Evolutionary conservation across 2,888 invertebrate genomes (phyloP).

Genomic region (Isotomurus palustris): DNA sequence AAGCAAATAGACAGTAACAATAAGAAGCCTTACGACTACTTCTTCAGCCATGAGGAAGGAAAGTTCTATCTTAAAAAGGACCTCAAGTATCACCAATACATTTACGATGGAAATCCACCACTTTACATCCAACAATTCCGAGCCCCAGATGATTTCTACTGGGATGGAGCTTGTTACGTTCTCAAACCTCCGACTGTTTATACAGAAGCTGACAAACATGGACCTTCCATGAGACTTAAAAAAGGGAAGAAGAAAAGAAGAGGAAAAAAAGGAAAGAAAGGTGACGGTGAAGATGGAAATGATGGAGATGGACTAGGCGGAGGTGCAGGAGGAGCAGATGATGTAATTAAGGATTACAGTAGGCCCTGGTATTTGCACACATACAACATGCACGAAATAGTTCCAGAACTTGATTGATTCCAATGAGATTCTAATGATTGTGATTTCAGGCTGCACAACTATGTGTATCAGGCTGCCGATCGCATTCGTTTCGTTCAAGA

Average conservation of each 20-base stretch:
- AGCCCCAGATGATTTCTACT: constrained; percentile 22
- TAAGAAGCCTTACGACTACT: constrained; percentile 7
- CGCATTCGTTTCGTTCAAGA: constrained; percentile 17
- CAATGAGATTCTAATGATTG: no score
- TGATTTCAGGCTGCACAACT: no score
- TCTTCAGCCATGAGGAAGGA: constrained; percentile 22
- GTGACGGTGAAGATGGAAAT: background rate
- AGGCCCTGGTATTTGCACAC: constrained; percentile 27
- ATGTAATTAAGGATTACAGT: constrained; percentile 22
- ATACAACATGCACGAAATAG: no score
- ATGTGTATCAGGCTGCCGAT: constrained; percentile 20
- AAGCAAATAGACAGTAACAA: background rate
- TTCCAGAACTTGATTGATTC: no score
- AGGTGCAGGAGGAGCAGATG: background rate
- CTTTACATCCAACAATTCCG: constrained; percentile 25
- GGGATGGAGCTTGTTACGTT: constrained; percentile 8
- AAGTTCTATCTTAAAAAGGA: constrained; percentile 17
- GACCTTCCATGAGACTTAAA: background rate
- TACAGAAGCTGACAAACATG: background rate
- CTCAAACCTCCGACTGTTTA: no score
- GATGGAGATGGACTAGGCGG: background rate
- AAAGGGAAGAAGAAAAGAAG: no score
- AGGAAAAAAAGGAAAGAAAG: no score
- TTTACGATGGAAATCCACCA: constrained; percentile 17
- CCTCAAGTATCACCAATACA: constrained; percentile 18